Conservation (phyloP, 2,797 vertebrate species). For the Iguana delicatissima region DNA sequence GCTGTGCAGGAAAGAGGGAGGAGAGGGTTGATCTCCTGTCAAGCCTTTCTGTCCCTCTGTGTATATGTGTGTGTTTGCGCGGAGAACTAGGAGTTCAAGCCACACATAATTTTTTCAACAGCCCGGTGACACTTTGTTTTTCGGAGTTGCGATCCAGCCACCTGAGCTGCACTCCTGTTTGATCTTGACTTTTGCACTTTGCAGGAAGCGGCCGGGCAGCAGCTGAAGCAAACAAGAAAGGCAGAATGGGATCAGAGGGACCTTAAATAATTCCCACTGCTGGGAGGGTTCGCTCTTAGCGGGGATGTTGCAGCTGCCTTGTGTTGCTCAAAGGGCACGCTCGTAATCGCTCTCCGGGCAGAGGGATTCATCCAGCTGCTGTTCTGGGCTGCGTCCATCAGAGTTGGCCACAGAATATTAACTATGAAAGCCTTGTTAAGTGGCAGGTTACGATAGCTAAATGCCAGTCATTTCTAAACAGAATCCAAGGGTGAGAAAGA, state of each 20-base stretch:
- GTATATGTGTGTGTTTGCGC: neutral
- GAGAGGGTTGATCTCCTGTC: neutral
- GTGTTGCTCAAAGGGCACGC: neutral
- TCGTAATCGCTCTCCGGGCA: neutral
- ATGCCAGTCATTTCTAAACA: fast-evolving
- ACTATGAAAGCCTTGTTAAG: fast-evolving
- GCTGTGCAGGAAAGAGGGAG: slow-evolving; percentile 47
- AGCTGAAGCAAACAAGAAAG: slow-evolving; percentile 61
- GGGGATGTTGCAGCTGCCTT: slow-evolving; percentile 10
- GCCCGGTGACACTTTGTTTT: slow-evolving; percentile 62
- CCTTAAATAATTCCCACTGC: neutral
- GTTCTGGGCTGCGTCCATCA: neutral
- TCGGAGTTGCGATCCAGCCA: neutral
- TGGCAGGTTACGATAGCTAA: neutral
- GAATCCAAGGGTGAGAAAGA: slow-evolving; percentile 18
- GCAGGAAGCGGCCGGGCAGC: slow-evolving; percentile 63
- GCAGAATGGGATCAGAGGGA: slow-evolving; percentile 49
- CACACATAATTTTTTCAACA: fast-evolving
- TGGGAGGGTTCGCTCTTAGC: slow-evolving; percentile 7
- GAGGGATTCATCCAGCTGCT: neutral
- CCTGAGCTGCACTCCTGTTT: slow-evolving; percentile 60
- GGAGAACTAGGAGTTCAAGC: neutral
- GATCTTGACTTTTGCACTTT: slow-evolving; percentile 72
- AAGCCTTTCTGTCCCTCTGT: too few species aligned
- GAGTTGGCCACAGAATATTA: slow-evolving; percentile 6